Base-by-base conservation (phyloP, 2,113 vertebrate species). In the Chionomys nivalis region DNA sequence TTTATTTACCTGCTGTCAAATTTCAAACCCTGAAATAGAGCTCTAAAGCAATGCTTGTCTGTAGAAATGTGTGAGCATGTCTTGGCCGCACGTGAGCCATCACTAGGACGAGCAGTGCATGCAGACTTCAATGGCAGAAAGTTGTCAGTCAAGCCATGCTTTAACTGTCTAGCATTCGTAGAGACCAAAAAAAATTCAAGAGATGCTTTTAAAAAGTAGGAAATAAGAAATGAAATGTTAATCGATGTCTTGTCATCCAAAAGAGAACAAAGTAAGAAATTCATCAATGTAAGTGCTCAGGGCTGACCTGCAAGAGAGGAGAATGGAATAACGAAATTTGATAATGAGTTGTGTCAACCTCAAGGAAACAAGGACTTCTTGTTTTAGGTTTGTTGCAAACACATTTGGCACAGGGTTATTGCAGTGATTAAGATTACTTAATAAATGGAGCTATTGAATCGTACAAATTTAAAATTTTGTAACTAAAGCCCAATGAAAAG, bases 161-260 rank as follows among this genome's bases (percentile, higher is more conserved):
- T 88, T 66, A 13, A 72, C 36, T 90, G 49, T 66, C 87, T 61
- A 52, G 23, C 23, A 66, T 9, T 49, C 72, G 23, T 70, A 36
- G 31, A 93, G 49, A 92, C 31, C 24, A 76, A 47, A 87, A 47
- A 87, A 87, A 90, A 94, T 65, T 5, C 1, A 94, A 66, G 16
- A 7, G n/a, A 58, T 72, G 2, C 28, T 93, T 94, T 96, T 86
- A 72, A 83, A 83, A 95, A 94, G 79, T 78, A 66, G 21, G 89
- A 76, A 73, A 49, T 88, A 87, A 52, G 13, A 75, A 90, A 23
- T 77, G 28, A 86, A 88, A 23, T 24, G 75, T 92, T 44, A 82
- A 17, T 83, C 13, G 68, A 4, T 24, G 44, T 94, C 31, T 83
- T 49, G 12, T 7, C 68, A 33, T 88, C 52, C 92, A 89, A 23